Evolutionary conservation across 2,888 invertebrate species (phyloP).

Genomic region (Eupsilia transversa): DNA sequence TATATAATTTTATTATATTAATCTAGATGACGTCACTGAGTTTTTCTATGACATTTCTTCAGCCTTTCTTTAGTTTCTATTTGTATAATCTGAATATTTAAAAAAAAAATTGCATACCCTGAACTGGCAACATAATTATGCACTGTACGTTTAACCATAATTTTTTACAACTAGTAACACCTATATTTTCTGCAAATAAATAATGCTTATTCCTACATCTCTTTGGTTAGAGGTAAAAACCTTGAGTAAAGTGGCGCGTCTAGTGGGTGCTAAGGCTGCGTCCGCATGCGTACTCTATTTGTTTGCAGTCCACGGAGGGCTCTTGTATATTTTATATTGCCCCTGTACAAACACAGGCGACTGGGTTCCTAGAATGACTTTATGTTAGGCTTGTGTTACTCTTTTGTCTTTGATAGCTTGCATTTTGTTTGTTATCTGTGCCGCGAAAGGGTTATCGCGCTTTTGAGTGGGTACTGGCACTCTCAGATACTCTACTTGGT

Average conservation of each 20-base stretch:
- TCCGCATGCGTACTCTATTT: slow-evolving; percentile 75
- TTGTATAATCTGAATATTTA: background rate
- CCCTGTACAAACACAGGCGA: slow-evolving; percentile 83
- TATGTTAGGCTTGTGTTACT: slow-evolving; percentile 72
- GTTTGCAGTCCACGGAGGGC: slow-evolving; percentile 80
- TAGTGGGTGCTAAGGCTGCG: slow-evolving; percentile 43
- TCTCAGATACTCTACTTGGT: slow-evolving; percentile 10
- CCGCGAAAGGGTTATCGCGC: slow-evolving; percentile 45
- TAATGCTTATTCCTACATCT: background rate
- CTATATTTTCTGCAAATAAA: background rate
- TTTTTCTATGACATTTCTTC: background rate
- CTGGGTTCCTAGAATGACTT: slow-evolving; percentile 84
- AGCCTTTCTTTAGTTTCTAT: background rate
- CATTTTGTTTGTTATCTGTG: slow-evolving; percentile 57
- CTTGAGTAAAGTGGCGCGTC: slow-evolving; percentile 56
- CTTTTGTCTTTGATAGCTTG: slow-evolving; percentile 69
- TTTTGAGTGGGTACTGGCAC: slow-evolving; percentile 33
- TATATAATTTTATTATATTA: background rate
- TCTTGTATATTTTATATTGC: slow-evolving; percentile 85
- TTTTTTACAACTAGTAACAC: background rate
- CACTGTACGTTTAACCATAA: background rate
- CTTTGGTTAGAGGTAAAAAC: background rate
- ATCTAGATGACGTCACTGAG: background rate
- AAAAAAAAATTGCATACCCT: background rate
- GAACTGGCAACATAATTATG: background rate